Base-by-base conservation (phyloP, 2,113 vertebrate genomes). In the Cavia porcellus region DNA sequence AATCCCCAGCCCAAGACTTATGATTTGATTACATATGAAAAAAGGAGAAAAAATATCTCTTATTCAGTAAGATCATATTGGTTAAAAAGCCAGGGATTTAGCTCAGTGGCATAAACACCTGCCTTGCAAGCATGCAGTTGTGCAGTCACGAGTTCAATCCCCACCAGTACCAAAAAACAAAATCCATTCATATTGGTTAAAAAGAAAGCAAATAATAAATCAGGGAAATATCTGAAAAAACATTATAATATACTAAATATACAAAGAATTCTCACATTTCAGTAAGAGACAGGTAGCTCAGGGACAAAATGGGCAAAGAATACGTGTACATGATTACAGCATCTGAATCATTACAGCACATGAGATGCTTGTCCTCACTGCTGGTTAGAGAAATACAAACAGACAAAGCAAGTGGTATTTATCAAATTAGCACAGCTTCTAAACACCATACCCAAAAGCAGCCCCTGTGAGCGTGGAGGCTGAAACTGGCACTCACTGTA, bases 341-440 rank as follows among this genome's bases (percentile, higher is more conserved):
- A 0, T 0, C 20, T 77, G 70, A 57, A 7, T 68, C 0, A 17
- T 0, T 25, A 8, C 0, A 24, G 14, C 17, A 19, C 0, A 19
- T 0, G 32, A 9, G 13, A 35, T 0, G 22, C 5, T 61, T 8
- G 13, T 1, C 4, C 7, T 61, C 35, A 9, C 24, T 4, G 10
- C 17, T 7, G 13, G n/a, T 0, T 1, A 12, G 57, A 25, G 70
- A 87, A 25, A 45, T 11, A 11, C 59, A n/a, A 15, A 55, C 1
- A 32, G 10, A 90, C 22, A 11, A 38, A 61, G 25, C 19, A 4
- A 0, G 12, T 20, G 30, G 10, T 0, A 0, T 8, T 81, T 11
- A 32, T 22, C 2, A 15, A 24, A 74, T 45, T 4, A 66, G 38
- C 35, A 17, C 1, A 50, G 62, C 42, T 22, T 87, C 50, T 83